Conservation (phyloP, 2,797 vertebrate species). For the Hipposideros larvatus region DNA sequence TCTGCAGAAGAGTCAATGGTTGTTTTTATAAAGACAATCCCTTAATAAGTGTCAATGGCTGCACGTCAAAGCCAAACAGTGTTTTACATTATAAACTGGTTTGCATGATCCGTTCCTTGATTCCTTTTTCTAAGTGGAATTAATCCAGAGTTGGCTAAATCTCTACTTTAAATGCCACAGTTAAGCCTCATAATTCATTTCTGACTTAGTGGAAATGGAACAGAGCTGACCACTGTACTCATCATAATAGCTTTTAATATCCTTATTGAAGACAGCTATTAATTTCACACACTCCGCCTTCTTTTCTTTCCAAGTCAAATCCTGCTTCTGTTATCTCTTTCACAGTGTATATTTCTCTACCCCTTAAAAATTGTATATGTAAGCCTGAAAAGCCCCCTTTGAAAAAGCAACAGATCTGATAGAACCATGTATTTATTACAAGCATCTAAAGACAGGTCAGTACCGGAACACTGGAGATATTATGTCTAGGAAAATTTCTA, state of each 20-base stretch:
- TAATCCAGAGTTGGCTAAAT: conserved; percentile 40
- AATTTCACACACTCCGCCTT: not conserved
- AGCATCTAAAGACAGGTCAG: not conserved
- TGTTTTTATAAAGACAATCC: not conserved
- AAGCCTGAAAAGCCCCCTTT: not conserved
- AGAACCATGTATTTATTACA: not conserved
- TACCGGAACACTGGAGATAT: not conserved
- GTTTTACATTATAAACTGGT: not conserved
- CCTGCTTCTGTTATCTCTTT: not conserved
- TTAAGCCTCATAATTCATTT: conserved; percentile 39
- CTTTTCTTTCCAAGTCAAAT: not conserved
- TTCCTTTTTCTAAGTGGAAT: not conserved
- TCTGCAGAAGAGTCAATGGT: not conserved
- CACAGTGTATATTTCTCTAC: not conserved
- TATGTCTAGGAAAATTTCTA: not conserved
- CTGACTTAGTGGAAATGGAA: conserved; percentile 40
- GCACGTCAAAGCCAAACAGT: not conserved
- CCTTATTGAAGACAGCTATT: conserved; percentile 3
- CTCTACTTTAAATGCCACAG: not conserved
- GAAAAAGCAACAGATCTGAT: not conserved
- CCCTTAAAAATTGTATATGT: not conserved
- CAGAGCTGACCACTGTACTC: not conserved
- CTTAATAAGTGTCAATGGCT: not conserved
- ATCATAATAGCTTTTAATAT: not conserved
- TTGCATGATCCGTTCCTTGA: not conserved